phyloP scores from a whole-genome alignment of 2,888 invertebrate species.

The Megaustenia siamemsis region DNA sequence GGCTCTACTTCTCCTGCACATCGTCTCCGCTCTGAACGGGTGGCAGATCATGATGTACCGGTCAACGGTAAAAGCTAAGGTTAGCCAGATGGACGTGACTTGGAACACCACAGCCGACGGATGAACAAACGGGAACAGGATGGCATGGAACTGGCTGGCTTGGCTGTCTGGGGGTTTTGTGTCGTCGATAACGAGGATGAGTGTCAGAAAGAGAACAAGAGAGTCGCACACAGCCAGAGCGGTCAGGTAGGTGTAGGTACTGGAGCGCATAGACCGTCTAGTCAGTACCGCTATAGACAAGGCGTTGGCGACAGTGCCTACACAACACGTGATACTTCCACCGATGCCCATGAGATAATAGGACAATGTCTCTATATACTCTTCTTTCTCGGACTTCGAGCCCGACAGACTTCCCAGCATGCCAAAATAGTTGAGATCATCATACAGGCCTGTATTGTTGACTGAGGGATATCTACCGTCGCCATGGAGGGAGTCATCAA shows the following conservation, averaged over 20 bases:
- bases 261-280: constrained; percentile 74
- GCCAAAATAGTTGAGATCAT: constrained; percentile 18
- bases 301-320: constrained; percentile 78
- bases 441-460: neutral
- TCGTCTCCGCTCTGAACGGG: constrained; percentile 77
- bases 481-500: neutral
- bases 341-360: constrained; percentile 78
- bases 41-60: constrained; percentile 80
- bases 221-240: constrained; percentile 78
- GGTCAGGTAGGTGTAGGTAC: constrained; percentile 78
- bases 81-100: constrained; percentile 79
- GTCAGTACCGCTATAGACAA: constrained; percentile 77
- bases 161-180: constrained; percentile 59
- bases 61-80: constrained; percentile 79
- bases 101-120: constrained; percentile 78
- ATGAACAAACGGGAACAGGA: constrained; percentile 77
- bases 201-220: constrained; percentile 75
- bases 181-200: constrained; percentile 74
- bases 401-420: neutral
- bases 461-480: neutral
- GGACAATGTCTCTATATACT: constrained; percentile 62
- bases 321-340: constrained; percentile 74
- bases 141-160: constrained; percentile 58
- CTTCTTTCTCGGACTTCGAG: constrained; percentile 18
- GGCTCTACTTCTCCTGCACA: constrained; percentile 75